phyloP scores from a whole-genome alignment of 2,888 invertebrate species.

The Hirtodrosophila trivittata region DNA sequence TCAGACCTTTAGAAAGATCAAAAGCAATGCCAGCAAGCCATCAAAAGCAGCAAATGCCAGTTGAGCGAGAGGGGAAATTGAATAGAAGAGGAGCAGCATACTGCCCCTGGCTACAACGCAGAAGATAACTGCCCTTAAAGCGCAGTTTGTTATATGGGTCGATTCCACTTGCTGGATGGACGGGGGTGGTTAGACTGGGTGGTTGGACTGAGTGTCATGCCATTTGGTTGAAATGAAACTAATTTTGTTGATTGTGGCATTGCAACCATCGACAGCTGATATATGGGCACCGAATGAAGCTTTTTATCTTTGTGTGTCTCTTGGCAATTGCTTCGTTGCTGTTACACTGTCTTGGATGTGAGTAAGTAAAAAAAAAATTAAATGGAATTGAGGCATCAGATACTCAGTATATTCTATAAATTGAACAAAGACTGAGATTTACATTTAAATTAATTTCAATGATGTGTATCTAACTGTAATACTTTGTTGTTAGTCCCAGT shows the following conservation, averaged over 20 bases:
- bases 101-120: conserved; percentile 10
- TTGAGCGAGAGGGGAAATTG: conserved; percentile 15
- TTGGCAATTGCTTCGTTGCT: conserved; percentile 36
- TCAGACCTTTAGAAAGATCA: conserved; percentile 66
- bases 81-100: conserved; percentile 22
- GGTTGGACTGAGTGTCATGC: conserved; percentile 39
- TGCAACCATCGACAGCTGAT: conserved; percentile 66
- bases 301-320: conserved; percentile 14
- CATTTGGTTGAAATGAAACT: conserved; percentile 71
- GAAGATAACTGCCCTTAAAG: conserved; percentile 43
- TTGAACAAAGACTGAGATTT: background rate
- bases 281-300: conserved; percentile 37
- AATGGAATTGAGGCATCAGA: background rate
- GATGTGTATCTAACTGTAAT: background rate
- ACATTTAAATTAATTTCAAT: background rate
- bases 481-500: background rate
- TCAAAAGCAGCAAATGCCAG: conserved; percentile 32
- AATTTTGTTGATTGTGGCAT: conserved; percentile 70
- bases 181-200: background rate
- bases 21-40: conserved; percentile 53
- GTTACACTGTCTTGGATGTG: background rate
- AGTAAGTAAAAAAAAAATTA: background rate
- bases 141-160: conserved; percentile 63
- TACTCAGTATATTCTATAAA: background rate
- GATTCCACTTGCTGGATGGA: conserved; percentile 4